These are phyloP conservation scores for Seriola quinqueradiata DNA, from an alignment of 2,113 vertebrate species.

Conservation along the genomic window DNA sequence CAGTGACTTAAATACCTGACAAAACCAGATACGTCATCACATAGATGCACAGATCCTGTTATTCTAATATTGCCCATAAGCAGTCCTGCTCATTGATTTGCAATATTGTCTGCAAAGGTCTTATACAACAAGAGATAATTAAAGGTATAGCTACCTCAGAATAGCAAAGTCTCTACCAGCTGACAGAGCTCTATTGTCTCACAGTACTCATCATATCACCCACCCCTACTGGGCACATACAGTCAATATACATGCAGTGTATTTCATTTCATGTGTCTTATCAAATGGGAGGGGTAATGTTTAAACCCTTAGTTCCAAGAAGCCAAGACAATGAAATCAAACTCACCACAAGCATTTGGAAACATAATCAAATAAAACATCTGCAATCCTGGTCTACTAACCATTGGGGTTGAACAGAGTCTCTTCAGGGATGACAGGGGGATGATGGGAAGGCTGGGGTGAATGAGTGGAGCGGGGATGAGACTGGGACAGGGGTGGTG, in stretches of 20 bases:
- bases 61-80: slow-evolving; percentile 16
- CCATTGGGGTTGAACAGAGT: slow-evolving; percentile 43
- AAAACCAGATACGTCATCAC: slow-evolving; percentile 32
- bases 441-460: slow-evolving; percentile 9
- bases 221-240: slow-evolving; percentile 32
- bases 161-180: slow-evolving; percentile 9
- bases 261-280: slow-evolving; percentile 39
- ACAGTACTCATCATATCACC: slow-evolving; percentile 33
- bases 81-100: slow-evolving; percentile 16
- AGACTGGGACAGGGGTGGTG: slow-evolving; percentile 3
- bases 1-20: slow-evolving; percentile 16
- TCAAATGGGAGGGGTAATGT: slow-evolving; percentile 35
- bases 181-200: not conserved
- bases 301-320: slow-evolving; percentile 22
- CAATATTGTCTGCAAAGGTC: slow-evolving; percentile 13
- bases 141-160: slow-evolving; percentile 13
- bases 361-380: slow-evolving; percentile 44
- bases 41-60: slow-evolving; percentile 6
- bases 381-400: slow-evolving; percentile 32
- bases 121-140: not conserved
- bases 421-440: slow-evolving; percentile 32
- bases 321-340: slow-evolving; percentile 44
- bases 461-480: slow-evolving; percentile 2
- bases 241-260: slow-evolving; percentile 41
- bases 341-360: slow-evolving; percentile 49